Evolutionary conservation across 1,140 invertebrate genomes (phyloP).

Genomic region (Drosophila simulans): DNA sequence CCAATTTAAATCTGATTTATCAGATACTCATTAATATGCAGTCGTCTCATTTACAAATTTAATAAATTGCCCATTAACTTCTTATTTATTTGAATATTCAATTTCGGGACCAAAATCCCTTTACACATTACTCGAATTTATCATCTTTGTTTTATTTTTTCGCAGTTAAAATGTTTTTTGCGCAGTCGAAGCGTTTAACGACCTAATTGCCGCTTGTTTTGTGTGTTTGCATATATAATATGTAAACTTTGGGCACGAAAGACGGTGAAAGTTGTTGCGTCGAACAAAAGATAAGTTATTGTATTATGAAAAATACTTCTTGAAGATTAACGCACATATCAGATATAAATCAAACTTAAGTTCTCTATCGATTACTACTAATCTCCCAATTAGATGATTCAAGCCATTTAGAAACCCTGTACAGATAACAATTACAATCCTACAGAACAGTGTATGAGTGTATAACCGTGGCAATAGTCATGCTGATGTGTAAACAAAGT

Average conservation of each 20-base stretch:
- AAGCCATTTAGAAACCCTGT: background rate
- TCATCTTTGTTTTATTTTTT: conserved; percentile 2
- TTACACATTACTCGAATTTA: conserved; percentile 19
- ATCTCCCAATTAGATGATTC: background rate
- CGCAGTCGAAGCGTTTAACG: conserved; percentile 41
- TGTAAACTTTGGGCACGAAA: conserved; percentile 33
- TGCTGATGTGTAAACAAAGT: conserved; percentile 41
- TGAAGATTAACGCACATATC: background rate
- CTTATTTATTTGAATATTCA: conserved; percentile 26
- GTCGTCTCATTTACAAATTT: background rate
- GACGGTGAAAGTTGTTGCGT: conserved; percentile 49
- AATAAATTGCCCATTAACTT: background rate
- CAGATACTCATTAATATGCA: background rate
- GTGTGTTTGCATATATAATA: conserved; percentile 35
- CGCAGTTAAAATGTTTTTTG: conserved; percentile 17
- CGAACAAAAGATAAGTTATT: conserved; percentile 2
- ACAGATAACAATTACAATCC: background rate
- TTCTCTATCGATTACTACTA: background rate
- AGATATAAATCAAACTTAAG: too few species aligned
- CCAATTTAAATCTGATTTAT: background rate
- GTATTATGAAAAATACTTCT: background rate
- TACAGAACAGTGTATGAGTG: background rate
- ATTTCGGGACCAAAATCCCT: conserved; percentile 1
- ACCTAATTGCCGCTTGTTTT: conserved; percentile 55
- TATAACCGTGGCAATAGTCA: conserved; percentile 28